Conservation (phyloP, 2,113 vertebrate genomes). For the Origma solitaria region DNA sequence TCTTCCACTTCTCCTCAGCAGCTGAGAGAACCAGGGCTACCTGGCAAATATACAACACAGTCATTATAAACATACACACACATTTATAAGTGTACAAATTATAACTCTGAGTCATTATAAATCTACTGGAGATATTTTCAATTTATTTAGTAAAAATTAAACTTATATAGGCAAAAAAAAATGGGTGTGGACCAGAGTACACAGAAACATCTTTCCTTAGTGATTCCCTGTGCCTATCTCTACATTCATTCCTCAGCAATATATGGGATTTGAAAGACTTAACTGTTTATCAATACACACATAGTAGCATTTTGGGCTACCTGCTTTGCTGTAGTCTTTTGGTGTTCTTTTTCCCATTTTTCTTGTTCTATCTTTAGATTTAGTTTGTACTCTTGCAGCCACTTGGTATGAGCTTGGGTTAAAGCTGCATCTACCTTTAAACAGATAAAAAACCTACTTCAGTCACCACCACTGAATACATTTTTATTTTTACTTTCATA, state of each 20-base stretch:
- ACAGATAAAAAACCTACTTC: neutral
- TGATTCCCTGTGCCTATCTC: neutral
- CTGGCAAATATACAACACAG: constrained; percentile 15
- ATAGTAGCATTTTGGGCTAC: constrained; percentile 45
- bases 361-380: constrained; percentile 76
- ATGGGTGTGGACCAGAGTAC: neutral
- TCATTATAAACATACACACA: neutral
- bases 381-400: constrained; percentile 85
- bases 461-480: neutral
- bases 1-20: constrained; percentile 82
- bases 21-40: constrained; percentile 64
- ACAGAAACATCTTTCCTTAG: neutral
- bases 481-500: neutral
- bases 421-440: constrained; percentile 85
- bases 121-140: neutral
- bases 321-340: constrained; percentile 66
- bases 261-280: neutral
- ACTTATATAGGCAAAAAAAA: neutral
- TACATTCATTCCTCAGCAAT: neutral
- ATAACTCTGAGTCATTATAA: neutral
- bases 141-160: neutral
- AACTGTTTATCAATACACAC: neutral
- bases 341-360: constrained; percentile 80
- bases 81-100: neutral
- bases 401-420: constrained; percentile 78